phyloP scores from a whole-genome alignment of 2,888 invertebrate species.

The Rhagonycha lutea region DNA sequence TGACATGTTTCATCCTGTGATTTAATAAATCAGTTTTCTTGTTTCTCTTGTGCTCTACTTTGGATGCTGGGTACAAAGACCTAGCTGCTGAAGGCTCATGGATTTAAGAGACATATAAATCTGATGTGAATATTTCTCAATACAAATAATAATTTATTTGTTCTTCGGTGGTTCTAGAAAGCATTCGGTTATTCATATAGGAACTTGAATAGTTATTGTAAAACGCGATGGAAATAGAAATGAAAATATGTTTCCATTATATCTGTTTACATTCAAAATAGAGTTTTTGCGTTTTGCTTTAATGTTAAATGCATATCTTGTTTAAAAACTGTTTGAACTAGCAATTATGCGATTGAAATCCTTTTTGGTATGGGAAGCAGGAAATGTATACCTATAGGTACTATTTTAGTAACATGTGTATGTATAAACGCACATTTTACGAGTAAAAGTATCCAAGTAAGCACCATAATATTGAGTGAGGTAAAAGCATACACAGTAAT shows the following conservation, averaged over 20 bases:
- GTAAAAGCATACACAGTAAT: constrained; percentile 38
- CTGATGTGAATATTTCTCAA: no score
- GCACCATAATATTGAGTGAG: constrained; percentile 9
- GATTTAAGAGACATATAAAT: no score
- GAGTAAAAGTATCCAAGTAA: constrained; percentile 5
- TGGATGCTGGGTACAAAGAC: no score
- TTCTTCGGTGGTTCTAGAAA: no score
- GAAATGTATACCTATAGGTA: not conserved
- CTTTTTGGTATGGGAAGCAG: not conserved
- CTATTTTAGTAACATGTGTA: not conserved
- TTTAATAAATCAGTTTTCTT: no score
- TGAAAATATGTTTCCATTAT: not conserved
- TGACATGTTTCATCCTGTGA: no score
- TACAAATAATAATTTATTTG: no score
- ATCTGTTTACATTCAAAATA: not conserved
- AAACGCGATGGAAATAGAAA: not conserved
- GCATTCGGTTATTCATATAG: no score
- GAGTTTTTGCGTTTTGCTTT: not conserved
- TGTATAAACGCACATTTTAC: not conserved
- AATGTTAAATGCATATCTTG: not conserved
- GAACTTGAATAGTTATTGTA: no score
- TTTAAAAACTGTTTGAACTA: not conserved
- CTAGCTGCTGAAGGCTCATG: no score
- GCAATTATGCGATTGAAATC: not conserved
- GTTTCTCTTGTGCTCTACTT: no score